A percentile compares a stretch with the other conserved stretches of the same genome.
Evolutionary conservation across 2,113 vertebrate genomes (phyloP).

Genomic region (Ageneiosus marmoratus): DNA sequence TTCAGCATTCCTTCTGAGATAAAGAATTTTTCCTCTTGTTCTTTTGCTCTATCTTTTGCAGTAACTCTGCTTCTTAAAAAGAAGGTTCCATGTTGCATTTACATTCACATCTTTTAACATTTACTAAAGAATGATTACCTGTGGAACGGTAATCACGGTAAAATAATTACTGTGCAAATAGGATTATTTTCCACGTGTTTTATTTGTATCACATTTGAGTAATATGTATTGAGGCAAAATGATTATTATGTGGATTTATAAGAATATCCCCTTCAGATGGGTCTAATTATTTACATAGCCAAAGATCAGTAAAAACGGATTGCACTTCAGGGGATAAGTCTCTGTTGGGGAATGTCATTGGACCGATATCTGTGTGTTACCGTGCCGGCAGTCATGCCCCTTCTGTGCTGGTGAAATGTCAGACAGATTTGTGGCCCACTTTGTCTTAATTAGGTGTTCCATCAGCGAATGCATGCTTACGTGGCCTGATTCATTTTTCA

Average conservation of each 20-base stretch:
- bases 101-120: not conserved
- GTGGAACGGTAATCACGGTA: not conserved
- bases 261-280: conserved; percentile 4
- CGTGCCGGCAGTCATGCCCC: conserved; percentile 8
- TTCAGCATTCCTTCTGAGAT: conserved; percentile 24
- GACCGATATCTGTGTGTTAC: conserved; percentile 1
- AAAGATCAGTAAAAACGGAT: not conserved
- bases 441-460: conserved; percentile 48
- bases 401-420: conserved; percentile 32
- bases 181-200: not conserved
- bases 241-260: conserved; percentile 12
- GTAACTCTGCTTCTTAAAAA: conserved; percentile 10
- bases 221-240: not conserved
- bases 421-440: conserved; percentile 36
- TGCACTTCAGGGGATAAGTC: conserved; percentile 13
- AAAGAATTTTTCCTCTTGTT: conserved; percentile 26
- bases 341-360: not conserved
- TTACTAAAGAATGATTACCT: not conserved
- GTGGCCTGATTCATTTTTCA: conserved; percentile 28
- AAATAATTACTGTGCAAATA: not conserved
- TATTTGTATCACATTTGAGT: not conserved
- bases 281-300: conserved; percentile 19
- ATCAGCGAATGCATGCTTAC: conserved; percentile 27
- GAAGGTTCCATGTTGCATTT: not conserved
- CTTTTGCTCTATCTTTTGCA: conserved; percentile 20